These are phyloP conservation scores for Dichetophora obliterata DNA, from an alignment of 2,888 invertebrate species.

Conservation along the genomic window DNA sequence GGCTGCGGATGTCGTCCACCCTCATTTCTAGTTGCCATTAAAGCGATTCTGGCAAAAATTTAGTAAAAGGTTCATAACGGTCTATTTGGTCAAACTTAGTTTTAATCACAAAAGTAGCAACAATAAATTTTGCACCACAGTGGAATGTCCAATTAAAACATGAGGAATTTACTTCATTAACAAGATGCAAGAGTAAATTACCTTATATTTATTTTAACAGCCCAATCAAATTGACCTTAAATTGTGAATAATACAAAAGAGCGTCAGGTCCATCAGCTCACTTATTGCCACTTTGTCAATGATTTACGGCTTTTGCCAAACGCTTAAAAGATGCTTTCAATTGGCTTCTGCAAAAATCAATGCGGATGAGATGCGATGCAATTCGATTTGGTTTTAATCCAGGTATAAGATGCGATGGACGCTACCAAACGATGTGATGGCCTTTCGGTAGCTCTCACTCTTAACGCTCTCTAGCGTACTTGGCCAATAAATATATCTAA, in stretches of 20 bases:
- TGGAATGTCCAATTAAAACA: slow-evolving; percentile 16
- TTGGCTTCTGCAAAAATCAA: not conserved
- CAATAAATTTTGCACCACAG: not conserved
- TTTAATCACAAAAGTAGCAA: too few species aligned
- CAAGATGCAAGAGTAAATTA: slow-evolving; percentile 53
- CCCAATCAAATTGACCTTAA: slow-evolving; percentile 25
- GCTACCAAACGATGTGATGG: not conserved
- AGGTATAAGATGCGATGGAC: not conserved
- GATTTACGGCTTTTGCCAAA: slow-evolving; percentile 51
- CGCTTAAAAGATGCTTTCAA: not conserved
- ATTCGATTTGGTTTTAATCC: not conserved
- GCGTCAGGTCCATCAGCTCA: slow-evolving; percentile 49
- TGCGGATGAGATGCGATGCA: not conserved
- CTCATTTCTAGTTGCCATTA: too few species aligned
- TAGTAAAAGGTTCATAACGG: too few species aligned
- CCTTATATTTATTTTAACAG: slow-evolving; percentile 50
- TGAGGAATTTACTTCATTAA: slow-evolving; percentile 49
- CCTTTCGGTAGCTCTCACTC: slow-evolving; percentile 26
- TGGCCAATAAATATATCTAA: slow-evolving; percentile 56
- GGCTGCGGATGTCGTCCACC: too few species aligned
- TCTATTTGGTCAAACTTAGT: too few species aligned
- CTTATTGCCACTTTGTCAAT: slow-evolving; percentile 53
- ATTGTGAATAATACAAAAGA: slow-evolving; percentile 41
- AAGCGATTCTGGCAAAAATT: too few species aligned
- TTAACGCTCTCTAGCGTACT: not conserved